Percentiles rank a stretch among this genome's conserved stretches.
phyloP scores from a whole-genome alignment of 92 coral and sea anemone species.

The Parazoanthus atlanticus region DNA sequence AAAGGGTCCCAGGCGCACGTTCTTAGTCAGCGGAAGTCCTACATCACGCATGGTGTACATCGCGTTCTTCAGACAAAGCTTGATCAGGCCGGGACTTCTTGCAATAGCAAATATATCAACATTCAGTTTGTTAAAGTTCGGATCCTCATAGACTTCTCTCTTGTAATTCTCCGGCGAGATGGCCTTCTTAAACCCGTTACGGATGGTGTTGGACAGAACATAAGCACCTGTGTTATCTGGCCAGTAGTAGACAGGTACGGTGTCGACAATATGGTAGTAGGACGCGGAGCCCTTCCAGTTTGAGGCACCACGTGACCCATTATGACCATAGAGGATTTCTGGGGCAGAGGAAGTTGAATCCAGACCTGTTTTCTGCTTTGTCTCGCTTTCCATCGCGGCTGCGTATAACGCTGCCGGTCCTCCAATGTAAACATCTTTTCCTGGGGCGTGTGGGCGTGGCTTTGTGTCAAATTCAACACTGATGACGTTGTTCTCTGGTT shows the following conservation, averaged over 20 bases:
- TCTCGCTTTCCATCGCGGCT: neutral
- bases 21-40: too few species aligned
- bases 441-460: constrained; percentile 24
- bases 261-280: neutral
- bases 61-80: too few species aligned
- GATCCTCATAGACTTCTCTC: too few species aligned
- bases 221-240: constrained; percentile 10
- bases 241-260: constrained; percentile 12
- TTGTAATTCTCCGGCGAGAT: too few species aligned
- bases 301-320: constrained; percentile 12
- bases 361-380: constrained; percentile 4
- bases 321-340: constrained; percentile 18
- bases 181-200: too few species aligned
- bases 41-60: too few species aligned
- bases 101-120: too few species aligned
- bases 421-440: constrained; percentile 24
- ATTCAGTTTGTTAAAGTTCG: too few species aligned
- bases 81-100: too few species aligned
- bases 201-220: too few species aligned
- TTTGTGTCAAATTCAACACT: constrained; percentile 28
- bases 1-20: too few species aligned
- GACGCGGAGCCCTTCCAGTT: constrained; percentile 25
- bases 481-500: constrained; percentile 30
- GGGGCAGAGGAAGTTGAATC: constrained; percentile 5
- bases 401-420: constrained; percentile 22